Base-by-base conservation (phyloP, 2,888 invertebrate genomes). In the Sarcophaga caerulescens region DNA sequence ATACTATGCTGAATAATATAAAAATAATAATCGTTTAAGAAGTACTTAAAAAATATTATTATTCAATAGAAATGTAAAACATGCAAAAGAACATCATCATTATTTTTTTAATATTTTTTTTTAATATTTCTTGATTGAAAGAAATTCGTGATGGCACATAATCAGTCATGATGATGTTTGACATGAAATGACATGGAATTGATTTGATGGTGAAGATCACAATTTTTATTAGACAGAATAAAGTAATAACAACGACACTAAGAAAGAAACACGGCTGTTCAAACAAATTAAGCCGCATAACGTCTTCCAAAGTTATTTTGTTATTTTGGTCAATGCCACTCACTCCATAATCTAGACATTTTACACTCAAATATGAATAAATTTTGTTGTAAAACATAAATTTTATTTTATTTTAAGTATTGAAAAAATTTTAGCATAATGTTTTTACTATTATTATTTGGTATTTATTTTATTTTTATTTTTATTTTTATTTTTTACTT, bases 141-240 rank as follows among this genome's bases (percentile, higher is more conserved):
- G 65, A 85, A 80, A 85, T 77, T 85, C 85, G 85, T 85, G 85
- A 85, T 85, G 82, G 62, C 73, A 68, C 66, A 76, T 80, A 85
- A 85, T 85, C 83, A 77, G 76, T 83, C 85, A 83, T 82, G 66
- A 83, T 82, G 66, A 82, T 66, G 60, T 66, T 77, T 71, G 71
- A 65, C 70, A 57, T 76, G 35, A 23, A 19, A 35, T 62, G 74
- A 35, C 25, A 65, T 69, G 74, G 74, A 35, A n/a, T 76, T 69
- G 74, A 78, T 57, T 47, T n/a, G 71, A 45, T 69, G 71, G 75
- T 78, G 69, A 78, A 78, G 76, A 81, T 79, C 81, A 78, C 76
- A 74, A 77, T 71, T 76, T 76, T 76, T 69, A 65, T 76, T 76
- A 35, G 17, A 19, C 21, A 35, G 17, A 14, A 52, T 14, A 4